phyloP scores from a whole-genome alignment of 2,797 vertebrate genomes.

The Hylomyscus alleni region DNA sequence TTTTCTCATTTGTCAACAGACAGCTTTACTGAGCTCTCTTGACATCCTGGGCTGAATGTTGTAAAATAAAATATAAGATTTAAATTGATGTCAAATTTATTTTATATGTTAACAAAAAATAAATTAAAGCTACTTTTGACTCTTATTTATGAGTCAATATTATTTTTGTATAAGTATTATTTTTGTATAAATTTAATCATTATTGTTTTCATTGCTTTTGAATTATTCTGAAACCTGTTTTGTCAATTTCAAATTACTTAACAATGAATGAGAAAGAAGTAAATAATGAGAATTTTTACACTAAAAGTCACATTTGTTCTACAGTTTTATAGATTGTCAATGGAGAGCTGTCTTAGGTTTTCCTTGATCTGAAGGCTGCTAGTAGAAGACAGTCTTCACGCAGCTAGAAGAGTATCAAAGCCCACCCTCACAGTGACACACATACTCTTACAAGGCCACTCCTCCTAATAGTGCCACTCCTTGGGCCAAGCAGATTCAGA shows the following conservation, averaged over 20 bases:
- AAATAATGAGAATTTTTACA: neutral
- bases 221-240: neutral
- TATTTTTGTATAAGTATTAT: no score
- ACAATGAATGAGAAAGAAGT: neutral
- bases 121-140: neutral
- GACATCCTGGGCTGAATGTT: neutral
- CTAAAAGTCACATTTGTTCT: neutral
- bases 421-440: neutral
- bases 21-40: neutral
- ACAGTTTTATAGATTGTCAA: neutral
- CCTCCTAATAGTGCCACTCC: no score
- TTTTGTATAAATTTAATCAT: neutral
- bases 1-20: neutral
- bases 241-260: conserved; percentile 14
- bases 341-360: neutral
- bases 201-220: neutral
- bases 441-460: neutral
- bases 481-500: no score
- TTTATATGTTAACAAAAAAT: conserved; percentile 13
- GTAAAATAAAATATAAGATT: conserved; percentile 48
- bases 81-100: neutral
- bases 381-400: neutral
- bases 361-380: neutral
- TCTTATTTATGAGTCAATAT: neutral
- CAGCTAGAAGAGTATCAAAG: neutral